Evolutionary conservation across 1,140 invertebrate species (phyloP), one percentile per base, ranked within the genome.

Genomic region (Plodia interpunctella): DNA sequence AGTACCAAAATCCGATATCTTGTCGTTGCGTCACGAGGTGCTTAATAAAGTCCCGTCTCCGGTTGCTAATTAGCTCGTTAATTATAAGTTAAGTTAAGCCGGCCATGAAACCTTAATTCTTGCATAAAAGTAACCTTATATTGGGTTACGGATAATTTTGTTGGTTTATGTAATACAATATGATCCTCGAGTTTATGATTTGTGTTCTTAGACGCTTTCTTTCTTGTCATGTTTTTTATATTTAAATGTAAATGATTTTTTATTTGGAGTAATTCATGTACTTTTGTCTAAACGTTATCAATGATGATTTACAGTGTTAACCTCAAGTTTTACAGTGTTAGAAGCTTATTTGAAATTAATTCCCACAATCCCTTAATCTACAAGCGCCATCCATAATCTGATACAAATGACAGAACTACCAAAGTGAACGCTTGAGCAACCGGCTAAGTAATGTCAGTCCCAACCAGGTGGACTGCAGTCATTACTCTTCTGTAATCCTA

Each of bases 401-500:
- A 25, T 53, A 53, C 21, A 50, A 30, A 59, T 59, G 49, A 52
- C 57, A 59, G 49, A 35, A 49, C 28, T 30, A n/a, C 18, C 15
- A 51, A 60, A 50, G 52, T 65, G 60, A 64, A 80, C 81, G 83
- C 75, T 72, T 70, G 74, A 80, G 75, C 76, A 80, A 87, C 79
- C 79, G 73, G 68, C 77, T 85, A 80, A 88, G 79, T 86, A 87
- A 88, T 87, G 72, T 78, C 68, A 74, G 72, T 76, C 80, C 81
- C 83, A 80, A 78, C 76, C 86, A 87, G 84, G 83, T 88, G 86
- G 81, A 88, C 80, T 78, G 65, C 63, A 82, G 79, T 85, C 86
- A 87, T 89, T 85, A 87, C 79, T 87, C 84, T 85, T 80, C 70
- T 71, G 73, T 88, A 88, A 88, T 88, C 68, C 65, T 80, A 87